A percentile compares a stretch with the other conserved stretches of the same genome.
These are phyloP conservation scores for Neodon shergylaensis DNA, from an alignment of 2,113 vertebrate species.

Conservation along the genomic window DNA sequence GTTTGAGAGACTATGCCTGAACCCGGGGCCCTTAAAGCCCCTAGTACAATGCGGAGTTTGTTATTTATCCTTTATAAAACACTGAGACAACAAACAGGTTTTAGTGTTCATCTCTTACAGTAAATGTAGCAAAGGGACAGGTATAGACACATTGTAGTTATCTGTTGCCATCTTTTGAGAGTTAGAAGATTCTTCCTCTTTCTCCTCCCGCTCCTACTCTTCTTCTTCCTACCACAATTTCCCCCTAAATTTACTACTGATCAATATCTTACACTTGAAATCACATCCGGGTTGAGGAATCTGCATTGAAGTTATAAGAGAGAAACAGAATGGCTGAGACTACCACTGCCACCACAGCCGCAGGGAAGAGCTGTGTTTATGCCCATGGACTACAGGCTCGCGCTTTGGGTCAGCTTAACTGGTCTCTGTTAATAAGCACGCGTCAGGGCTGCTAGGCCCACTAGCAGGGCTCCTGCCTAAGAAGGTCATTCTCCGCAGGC, in stretches of 20 bases:
- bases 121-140: not conserved
- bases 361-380: not conserved
- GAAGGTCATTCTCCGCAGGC: conserved; percentile 7
- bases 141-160: not conserved
- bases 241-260: not conserved
- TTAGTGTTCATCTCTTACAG: not conserved
- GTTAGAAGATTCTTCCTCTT: not conserved
- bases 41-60: not conserved
- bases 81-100: not conserved
- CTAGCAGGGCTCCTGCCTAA: not conserved
- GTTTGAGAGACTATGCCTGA: not conserved
- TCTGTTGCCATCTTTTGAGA: not conserved
- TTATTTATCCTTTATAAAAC: not conserved
- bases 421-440: conserved; percentile 2
- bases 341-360: too few species aligned
- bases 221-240: not conserved
- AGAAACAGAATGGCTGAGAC: not conserved
- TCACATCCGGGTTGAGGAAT: not conserved
- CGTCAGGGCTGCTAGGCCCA: not conserved
- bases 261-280: not conserved
- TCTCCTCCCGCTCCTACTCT: not conserved
- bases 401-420: not conserved
- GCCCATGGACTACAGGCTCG: not conserved
- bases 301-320: not conserved
- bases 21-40: not conserved